A percentile compares a stretch with the other conserved stretches of the same genome.
Evolutionary conservation across 2,888 invertebrate genomes (phyloP).

Genomic region (Siphlonurus alternatus): DNA sequence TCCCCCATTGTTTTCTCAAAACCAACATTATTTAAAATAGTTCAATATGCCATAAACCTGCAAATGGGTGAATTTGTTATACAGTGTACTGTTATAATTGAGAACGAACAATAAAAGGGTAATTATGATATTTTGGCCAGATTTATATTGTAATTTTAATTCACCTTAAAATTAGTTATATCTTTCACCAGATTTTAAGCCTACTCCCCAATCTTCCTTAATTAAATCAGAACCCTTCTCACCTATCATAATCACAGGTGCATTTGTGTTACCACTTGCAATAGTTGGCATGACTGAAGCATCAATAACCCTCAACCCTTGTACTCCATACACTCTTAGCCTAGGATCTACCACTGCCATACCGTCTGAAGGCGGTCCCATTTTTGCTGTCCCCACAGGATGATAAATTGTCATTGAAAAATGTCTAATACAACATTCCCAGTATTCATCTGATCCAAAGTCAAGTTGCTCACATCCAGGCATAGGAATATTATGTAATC

Average conservation of each 20-base stretch:
- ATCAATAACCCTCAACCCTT: conserved; percentile 65
- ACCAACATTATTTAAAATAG: too few relatives aligned
- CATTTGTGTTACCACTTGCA: conserved; percentile 78
- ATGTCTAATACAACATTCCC: conserved; percentile 73
- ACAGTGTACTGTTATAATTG: too few relatives aligned
- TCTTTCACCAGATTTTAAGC: too few relatives aligned
- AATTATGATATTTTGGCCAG: too few relatives aligned
- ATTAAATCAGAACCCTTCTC: conserved; percentile 77
- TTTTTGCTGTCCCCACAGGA: conserved; percentile 74
- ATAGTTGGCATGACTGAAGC: conserved; percentile 82
- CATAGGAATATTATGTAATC: conserved; percentile 53
- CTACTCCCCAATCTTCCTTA: conserved; percentile 59
- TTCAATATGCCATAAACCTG: too few relatives aligned
- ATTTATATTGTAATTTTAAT: too few relatives aligned
- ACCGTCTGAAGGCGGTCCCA: conserved; percentile 65
- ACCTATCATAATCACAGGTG: conserved; percentile 81
- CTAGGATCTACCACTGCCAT: conserved; percentile 70
- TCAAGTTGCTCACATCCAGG: conserved; percentile 58
- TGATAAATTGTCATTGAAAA: conserved; percentile 84
- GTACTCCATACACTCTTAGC: conserved; percentile 57
- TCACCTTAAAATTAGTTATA: too few relatives aligned
- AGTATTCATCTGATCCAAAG: conserved; percentile 64
- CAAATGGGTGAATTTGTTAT: too few relatives aligned
- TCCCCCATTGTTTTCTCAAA: too few relatives aligned
- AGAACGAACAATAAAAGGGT: too few relatives aligned